Base-by-base conservation (phyloP, 2,888 invertebrate species). In the Dascillus cervinus region DNA sequence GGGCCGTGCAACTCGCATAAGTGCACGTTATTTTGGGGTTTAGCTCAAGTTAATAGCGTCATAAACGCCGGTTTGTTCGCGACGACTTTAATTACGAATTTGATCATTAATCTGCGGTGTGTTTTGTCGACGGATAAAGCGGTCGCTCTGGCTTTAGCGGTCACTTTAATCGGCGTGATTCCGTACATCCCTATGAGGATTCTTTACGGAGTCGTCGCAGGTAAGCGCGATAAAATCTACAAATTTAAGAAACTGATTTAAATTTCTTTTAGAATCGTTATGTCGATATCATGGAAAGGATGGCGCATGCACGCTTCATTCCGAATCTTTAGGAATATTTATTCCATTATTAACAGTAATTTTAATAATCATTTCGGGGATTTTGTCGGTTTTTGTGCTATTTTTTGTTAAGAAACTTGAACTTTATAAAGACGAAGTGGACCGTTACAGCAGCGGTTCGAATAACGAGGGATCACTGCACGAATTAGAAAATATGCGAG, bases 141-240 rank as follows among this genome's bases (percentile, higher is more conserved):
- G 0, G 46, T 76, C 24, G 71, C 75, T 2, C 58, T 81, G 29
- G 78, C 73, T 9, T 63, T 77, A 13, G 69, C 72, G 44, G 57
- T 76, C 17, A 68, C 70, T 22, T 54, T 72, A 15, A 50, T 72
- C 2, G 71, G 73, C 1, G 46, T 78, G 1, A 63, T 79, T 22
- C 69, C 72, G 1, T 74, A 74, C 52, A 53, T 80, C 2, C 78
- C 79, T 0, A 75, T 75, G 1, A 79, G 79, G 43, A 59, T 80
- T 19, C 57, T 75, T 11, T 82, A 80, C 48, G 71, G 76, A 26
- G 52, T 63, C 4, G 66, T 81, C 10, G 70, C 75, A 19, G 69
- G 75, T 74, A 57, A 58, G 10, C 22, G n/a, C n/a, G n/a, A n/a
- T n/a, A n/a, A n/a, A 4, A 3, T 26, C 4, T n/a, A 6, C n/a